Base-by-base conservation (phyloP, 2,113 vertebrate genomes). In the Pelvicachromis taeniatus region DNA sequence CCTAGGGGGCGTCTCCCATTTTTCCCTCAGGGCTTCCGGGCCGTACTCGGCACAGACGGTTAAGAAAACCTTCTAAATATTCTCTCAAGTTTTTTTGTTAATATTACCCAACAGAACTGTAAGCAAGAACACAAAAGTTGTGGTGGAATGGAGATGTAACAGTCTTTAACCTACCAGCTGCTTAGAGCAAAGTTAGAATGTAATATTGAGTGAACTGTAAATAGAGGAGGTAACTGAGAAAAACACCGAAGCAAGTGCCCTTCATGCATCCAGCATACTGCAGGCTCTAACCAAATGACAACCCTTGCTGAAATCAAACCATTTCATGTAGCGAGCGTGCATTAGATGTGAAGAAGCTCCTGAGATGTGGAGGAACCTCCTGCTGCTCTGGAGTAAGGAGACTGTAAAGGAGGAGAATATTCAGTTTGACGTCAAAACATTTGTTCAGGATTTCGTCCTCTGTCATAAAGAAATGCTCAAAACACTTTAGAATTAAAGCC, bases 1-100 rank as follows among this genome's bases (percentile, higher is more conserved):
- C 17, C 6, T n/a, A 63, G 0, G 6, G 10, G 17, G 0, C 17
- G 0, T 38, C 6, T 63, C 17, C 59, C 10, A n/a, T 63, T 63
- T 63, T 63, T 6, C 38, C 33, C 59, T 63, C 1, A 2, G 59
- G 59, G 19, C 59, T 63, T 63, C 19, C 19, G 38, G 33, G 33
- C 33, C 33, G 38, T n/a, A 38, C 58, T 33, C 11, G 29, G 3
- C 29, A 61, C 33, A 63, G 59, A 63, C 38, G 59, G 17, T 63
- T 21, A 48, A 48, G 23, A 48, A 42, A 73, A 48, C 40, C 26
- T 48, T 75, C 23, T 11, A 45, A 75, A 31, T 31, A 19, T 75
- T 50, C 40, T 29, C 12, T 42, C 63, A 42, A 0, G 63, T 5
- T 23, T 70, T 16, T 70, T 70, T 70, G 21, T 70, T 40, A 26